Evolutionary conservation across 2,888 invertebrate species (phyloP).

Genomic region (Acleris sparsana): DNA sequence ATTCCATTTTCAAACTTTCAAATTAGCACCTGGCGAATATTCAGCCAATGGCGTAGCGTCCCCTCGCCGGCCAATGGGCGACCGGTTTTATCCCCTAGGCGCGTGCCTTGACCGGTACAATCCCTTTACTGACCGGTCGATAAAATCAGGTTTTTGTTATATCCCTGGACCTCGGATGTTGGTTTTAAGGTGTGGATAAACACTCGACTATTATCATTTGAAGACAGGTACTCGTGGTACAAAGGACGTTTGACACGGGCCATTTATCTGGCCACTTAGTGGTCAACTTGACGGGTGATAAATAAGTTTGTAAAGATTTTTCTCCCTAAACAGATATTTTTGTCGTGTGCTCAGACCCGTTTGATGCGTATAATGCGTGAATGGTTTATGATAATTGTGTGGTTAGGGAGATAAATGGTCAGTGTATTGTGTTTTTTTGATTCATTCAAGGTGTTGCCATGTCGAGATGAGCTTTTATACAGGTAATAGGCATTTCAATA

Average conservation of each 20-base stretch:
- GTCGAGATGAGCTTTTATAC: not conserved
- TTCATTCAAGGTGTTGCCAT: not conserved
- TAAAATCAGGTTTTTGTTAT: constrained; percentile 48
- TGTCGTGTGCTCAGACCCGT: constrained; percentile 70
- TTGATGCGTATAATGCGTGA: constrained; percentile 54
- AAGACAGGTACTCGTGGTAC: constrained; percentile 67
- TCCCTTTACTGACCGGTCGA: constrained; percentile 39
- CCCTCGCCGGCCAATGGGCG: constrained; percentile 72
- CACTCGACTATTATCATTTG: constrained; percentile 63
- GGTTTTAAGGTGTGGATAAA: constrained; percentile 64
- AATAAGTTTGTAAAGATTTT: constrained; percentile 61
- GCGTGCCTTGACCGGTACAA: constrained; percentile 63
- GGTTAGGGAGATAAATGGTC: constrained; percentile 42
- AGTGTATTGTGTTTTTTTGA: constrained; percentile 14
- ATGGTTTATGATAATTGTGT: constrained; percentile 57
- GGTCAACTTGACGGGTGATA: constrained; percentile 64
- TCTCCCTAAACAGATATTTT: constrained; percentile 67
- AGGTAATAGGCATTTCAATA: not conserved
- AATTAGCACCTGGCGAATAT: constrained; percentile 66
- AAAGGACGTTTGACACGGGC: constrained; percentile 71
- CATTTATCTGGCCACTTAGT: constrained; percentile 74
- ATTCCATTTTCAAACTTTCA: constrained; percentile 11
- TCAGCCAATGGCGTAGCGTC: constrained; percentile 55
- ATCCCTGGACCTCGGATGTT: constrained; percentile 75
- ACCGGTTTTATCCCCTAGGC: constrained; percentile 66